Evolutionary conservation across 2,888 invertebrate genomes (phyloP).

Genomic region (Xiphydria camelus): DNA sequence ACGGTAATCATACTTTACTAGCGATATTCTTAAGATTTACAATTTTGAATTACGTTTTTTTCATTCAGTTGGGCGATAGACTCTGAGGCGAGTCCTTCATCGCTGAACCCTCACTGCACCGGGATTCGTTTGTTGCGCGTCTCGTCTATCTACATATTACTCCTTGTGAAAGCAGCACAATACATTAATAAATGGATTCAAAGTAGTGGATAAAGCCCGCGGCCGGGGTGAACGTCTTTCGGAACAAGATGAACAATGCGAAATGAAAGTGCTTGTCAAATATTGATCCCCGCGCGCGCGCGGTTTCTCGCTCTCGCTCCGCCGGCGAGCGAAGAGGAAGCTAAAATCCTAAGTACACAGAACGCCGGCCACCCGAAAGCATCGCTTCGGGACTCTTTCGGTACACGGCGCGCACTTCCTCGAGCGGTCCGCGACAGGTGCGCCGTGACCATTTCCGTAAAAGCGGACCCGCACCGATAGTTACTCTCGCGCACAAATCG

Average conservation of each 20-base stretch:
- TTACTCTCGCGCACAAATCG: too few species aligned
- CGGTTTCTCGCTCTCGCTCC: conserved; percentile 13
- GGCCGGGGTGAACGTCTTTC: conserved; percentile 10
- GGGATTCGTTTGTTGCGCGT: conserved; percentile 42
- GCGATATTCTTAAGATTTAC: too few species aligned
- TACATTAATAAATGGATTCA: conserved; percentile 29
- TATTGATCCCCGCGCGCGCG: conserved; percentile 29
- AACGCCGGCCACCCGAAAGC: neutral
- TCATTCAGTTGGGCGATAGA: too few species aligned
- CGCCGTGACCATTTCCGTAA: too few species aligned
- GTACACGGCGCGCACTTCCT: too few species aligned
- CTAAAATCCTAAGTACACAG: conserved; percentile 18
- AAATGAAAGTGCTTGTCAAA: conserved; percentile 41
- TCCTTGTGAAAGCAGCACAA: too few species aligned
- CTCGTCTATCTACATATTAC: too few species aligned
- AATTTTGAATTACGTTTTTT: too few species aligned
- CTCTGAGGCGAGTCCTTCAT: conserved; percentile 29
- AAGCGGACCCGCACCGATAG: too few species aligned
- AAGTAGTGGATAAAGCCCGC: conserved; percentile 36
- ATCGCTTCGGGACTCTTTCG: neutral
- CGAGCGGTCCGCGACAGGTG: too few species aligned
- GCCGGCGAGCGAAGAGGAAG: conserved; percentile 11
- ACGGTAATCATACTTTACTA: too few species aligned
- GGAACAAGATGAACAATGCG: conserved; percentile 10
- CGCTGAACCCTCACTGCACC: conserved; percentile 40